Evolutionary conservation across 2,888 invertebrate species (phyloP).

Genomic region (Lasioglossum pauxillum): DNA sequence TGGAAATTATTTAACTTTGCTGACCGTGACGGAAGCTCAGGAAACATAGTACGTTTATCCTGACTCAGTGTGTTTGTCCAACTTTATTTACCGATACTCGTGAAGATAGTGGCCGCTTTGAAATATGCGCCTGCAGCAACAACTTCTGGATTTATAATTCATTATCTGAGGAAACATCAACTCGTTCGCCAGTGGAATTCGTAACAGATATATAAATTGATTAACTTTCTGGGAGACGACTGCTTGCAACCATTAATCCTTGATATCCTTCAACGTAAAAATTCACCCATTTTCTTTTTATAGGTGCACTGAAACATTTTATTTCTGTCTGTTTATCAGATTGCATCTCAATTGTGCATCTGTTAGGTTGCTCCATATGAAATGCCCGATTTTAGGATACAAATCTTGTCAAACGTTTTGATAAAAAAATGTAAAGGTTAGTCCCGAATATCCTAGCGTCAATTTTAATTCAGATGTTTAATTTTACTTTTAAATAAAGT

Average conservation of each 20-base stretch:
- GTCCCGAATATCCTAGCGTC: too few relatives aligned
- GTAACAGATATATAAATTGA: not conserved
- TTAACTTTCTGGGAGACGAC: not conserved
- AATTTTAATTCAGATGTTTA: too few relatives aligned
- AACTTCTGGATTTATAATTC: not conserved
- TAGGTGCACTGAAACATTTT: too few relatives aligned
- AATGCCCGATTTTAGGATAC: too few relatives aligned
- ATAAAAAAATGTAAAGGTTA: too few relatives aligned
- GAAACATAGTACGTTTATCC: not conserved
- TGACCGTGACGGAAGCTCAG: not conserved
- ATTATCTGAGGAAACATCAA: not conserved
- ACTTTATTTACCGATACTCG: slow-evolving; percentile 3
- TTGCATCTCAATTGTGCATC: too few relatives aligned
- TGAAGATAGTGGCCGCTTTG: not conserved
- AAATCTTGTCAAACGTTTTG: too few relatives aligned
- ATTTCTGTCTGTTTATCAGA: too few relatives aligned
- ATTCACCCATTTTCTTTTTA: too few relatives aligned
- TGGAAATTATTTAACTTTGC: not conserved
- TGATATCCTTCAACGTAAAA: too few relatives aligned
- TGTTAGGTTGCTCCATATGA: too few relatives aligned
- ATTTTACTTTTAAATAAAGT: too few relatives aligned
- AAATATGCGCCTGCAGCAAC: not conserved
- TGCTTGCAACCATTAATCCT: not conserved
- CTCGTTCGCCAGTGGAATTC: not conserved
- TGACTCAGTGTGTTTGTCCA: not conserved